These are phyloP conservation scores for Macrophya annulata DNA, from an alignment of 2,888 invertebrate species.

Conservation along the genomic window DNA sequence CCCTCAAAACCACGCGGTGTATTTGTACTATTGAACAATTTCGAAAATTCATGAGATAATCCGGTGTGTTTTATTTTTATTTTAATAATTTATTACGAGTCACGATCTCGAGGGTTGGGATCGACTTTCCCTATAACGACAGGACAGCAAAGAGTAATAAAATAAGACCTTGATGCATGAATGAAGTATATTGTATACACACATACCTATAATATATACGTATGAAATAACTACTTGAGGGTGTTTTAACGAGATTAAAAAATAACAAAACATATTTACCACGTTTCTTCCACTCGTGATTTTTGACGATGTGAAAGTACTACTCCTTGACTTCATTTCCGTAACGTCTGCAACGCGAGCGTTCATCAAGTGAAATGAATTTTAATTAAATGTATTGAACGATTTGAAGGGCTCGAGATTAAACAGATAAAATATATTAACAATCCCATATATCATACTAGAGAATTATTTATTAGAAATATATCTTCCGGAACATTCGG, in stretches of 20 bases:
- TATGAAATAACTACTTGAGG: neutral
- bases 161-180: neutral
- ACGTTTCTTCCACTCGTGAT: neutral
- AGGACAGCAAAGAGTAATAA: neutral
- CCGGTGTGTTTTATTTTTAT: neutral
- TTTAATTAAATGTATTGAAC: neutral
- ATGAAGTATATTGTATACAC: neutral
- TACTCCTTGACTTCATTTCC: conserved; percentile 44
- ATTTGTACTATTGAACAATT: neutral
- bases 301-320: conserved; percentile 49
- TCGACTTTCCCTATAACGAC: neutral
- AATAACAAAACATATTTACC: conserved; percentile 17
- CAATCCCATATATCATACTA: neutral
- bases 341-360: neutral
- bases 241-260: conserved; percentile 33
- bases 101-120: conserved; percentile 13
- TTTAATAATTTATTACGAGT: neutral
- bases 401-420: neutral
- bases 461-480: neutral
- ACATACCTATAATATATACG: neutral
- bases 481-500: neutral
- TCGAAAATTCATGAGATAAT: neutral
- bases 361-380: conserved; percentile 12
- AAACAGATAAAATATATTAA: neutral
- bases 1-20: neutral